These are phyloP conservation scores for Sterrhoptilus dennistouni DNA, from an alignment of 2,113 vertebrate species.

Conservation along the genomic window DNA sequence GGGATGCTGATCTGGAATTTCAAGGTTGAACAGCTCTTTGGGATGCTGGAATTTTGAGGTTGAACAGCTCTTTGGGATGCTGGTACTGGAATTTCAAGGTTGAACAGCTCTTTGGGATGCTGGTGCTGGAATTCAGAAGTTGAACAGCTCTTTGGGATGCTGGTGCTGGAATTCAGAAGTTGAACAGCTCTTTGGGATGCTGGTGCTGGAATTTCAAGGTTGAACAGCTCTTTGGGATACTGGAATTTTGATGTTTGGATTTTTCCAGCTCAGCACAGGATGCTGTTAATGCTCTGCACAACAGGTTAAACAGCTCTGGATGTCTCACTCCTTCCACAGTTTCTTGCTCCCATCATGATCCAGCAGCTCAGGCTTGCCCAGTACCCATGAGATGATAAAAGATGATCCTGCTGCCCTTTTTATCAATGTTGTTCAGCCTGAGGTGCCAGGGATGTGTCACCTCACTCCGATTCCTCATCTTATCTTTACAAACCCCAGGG, in stretches of 20 bases:
- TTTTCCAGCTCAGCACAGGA: not conserved
- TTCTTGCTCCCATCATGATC: not conserved
- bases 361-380: not conserved
- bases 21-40: not conserved
- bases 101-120: not conserved
- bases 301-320: not conserved
- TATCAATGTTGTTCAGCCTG: not conserved
- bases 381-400: not conserved
- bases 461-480: not conserved
- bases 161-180: not conserved
- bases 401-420: not conserved
- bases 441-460: not conserved
- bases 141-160: not conserved
- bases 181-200: not conserved
- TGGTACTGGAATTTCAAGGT: not conserved
- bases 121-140: not conserved
- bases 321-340: not conserved
- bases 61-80: not conserved
- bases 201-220: too few species aligned
- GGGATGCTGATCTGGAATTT: too few species aligned
- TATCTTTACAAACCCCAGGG: not conserved
- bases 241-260: not conserved
- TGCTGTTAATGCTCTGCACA: not conserved
- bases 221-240: not conserved
- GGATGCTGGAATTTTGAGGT: not conserved